Conservation (phyloP, 2,113 vertebrate species). For the Pomatostomus ruficeps region DNA sequence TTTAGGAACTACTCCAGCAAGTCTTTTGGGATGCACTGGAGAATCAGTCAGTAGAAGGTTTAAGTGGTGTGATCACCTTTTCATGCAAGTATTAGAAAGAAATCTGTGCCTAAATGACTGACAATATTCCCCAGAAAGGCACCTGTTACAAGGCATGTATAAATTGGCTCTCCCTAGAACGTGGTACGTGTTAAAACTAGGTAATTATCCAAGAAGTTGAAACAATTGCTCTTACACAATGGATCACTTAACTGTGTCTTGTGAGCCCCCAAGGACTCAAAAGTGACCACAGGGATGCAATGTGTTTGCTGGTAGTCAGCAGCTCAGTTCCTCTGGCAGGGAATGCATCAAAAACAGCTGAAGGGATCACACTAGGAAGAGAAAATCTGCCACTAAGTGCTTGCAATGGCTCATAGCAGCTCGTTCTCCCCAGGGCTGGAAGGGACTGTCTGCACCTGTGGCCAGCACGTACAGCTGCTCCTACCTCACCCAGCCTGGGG, state of each 20-base stretch:
- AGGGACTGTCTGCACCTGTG: neutral
- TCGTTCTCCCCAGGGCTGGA: neutral
- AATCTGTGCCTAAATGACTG: neutral
- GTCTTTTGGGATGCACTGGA: neutral
- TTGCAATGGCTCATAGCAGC: neutral
- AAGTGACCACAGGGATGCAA: neutral
- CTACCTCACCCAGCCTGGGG: neutral
- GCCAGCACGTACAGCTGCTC: neutral
- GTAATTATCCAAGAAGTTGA: neutral
- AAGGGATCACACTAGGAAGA: neutral
- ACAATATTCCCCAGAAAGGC: neutral
- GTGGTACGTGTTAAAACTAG: neutral
- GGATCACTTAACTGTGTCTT: neutral
- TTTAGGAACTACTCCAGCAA: neutral
- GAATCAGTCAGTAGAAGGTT: neutral
- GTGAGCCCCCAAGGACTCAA: neutral
- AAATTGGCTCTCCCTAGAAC: neutral
- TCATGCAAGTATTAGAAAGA: neutral
- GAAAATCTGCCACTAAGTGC: neutral
- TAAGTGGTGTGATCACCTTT: neutral
- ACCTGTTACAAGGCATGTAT: neutral
- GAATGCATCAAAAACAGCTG: neutral
- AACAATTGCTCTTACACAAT: neutral
- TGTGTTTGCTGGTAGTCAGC: too few species aligned
- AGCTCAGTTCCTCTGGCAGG: neutral